Conservation (phyloP, 2,113 vertebrate genomes). For the Pitta sordida region DNA sequence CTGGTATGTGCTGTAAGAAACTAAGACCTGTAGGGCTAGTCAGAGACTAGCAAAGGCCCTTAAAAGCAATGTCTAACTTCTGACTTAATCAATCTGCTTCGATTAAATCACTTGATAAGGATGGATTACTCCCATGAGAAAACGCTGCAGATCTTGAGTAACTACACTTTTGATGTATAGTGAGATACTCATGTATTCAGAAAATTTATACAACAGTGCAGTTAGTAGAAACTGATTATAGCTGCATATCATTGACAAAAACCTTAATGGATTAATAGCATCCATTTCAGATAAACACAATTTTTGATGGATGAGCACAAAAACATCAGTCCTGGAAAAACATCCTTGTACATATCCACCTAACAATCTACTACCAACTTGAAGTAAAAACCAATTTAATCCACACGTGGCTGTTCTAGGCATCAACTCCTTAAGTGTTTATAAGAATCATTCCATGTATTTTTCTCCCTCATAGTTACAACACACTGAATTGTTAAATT, state of each 20-base stretch:
- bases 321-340: background rate
- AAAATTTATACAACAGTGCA: background rate
- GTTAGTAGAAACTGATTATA: background rate
- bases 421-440: background rate
- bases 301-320: background rate
- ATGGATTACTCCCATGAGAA: background rate
- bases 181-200: background rate
- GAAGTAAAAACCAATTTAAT: background rate
- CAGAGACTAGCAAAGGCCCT: background rate
- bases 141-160: background rate
- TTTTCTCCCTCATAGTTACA: background rate
- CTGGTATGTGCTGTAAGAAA: background rate
- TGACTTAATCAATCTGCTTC: background rate
- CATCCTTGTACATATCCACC: background rate
- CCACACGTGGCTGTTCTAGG: background rate
- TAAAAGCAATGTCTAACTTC: background rate
- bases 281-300: background rate
- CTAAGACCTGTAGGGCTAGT: background rate
- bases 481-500: background rate
- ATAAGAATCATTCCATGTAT: background rate
- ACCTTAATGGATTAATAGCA: background rate
- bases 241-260: background rate
- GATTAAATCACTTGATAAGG: background rate
- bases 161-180: background rate
- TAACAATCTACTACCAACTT: background rate